Evolutionary conservation across 1,140 invertebrate species (phyloP), one percentile per base, ranked within the genome.

Genomic region (Drosophila willistoni): DNA sequence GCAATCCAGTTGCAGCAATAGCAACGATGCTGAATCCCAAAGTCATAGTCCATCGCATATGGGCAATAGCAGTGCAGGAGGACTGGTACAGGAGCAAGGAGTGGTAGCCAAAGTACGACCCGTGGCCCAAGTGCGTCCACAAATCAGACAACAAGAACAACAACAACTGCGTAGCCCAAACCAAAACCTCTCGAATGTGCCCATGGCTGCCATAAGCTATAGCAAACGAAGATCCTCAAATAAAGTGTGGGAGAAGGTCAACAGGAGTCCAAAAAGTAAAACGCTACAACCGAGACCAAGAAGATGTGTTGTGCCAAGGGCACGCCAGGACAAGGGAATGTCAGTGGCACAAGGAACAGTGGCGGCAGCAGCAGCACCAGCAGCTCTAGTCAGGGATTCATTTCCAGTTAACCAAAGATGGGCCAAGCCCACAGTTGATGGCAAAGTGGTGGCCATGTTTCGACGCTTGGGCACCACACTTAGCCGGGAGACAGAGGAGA

Each of bases 371-470:
- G 9, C 22, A 9, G 7, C 55, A 19, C 63, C 54, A 25, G 9
- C 22, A 9, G 7, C 55, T 25, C 63, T 68, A 34, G 54, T 54
- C 55, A 42, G 42, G 33, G 22, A 39, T 61, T 5, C 64, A 17
- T 6, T 54, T 4, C 62, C 68, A 34, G 47, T 44, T 44, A 60
- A 82, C 86, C 86, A 90, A 86, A 90, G 79, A 82, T 75, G 78
- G 56, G 71, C 64, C 9, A 64, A 73, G 25, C 89, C 87, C n/a
- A 77, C 80, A 14, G 82, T 91, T 33, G 90, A 91, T 74, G 90
- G 90, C 25, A 91, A 91, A 51, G 85, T 91, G 19, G 90, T 91
- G 62, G 79, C 90, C 68, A 91, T 91, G 90, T 84, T 91, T 44
- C 70, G 90, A 0, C 85, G 90, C 0, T 39, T 91, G 63, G 90